A percentile compares a stretch with the other conserved stretches of the same genome.
These are phyloP conservation scores for Melanogrammus aeglefinus DNA, from an alignment of 2,797 vertebrate species.

Conservation along the genomic window DNA sequence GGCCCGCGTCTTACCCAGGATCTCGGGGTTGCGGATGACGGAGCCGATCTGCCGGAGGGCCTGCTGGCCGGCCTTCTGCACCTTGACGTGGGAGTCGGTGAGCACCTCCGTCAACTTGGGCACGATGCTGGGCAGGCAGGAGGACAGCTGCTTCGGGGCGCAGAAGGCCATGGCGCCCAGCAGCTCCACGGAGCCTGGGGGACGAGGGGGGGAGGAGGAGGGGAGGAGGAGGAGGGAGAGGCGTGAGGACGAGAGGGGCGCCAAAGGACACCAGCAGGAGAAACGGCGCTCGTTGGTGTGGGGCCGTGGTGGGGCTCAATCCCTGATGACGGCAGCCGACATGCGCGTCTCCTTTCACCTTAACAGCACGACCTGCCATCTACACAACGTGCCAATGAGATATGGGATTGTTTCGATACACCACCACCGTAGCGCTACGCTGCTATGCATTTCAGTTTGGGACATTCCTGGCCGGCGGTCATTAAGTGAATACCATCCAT, in stretches of 20 bases:
- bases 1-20: conserved; percentile 78
- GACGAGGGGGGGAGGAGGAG: not conserved
- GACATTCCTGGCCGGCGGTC: too few relatives aligned
- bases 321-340: not conserved
- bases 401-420: not conserved
- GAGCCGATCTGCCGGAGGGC: conserved; percentile 95
- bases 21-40: conserved; percentile 97
- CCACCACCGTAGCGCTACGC: too few relatives aligned
- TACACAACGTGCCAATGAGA: too few relatives aligned
- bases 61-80: conserved; percentile 97
- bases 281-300: not conserved
- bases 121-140: conserved; percentile 96
- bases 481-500: too few relatives aligned
- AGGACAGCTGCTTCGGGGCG: conserved; percentile 95
- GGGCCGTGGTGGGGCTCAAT: not conserved
- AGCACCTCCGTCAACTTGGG: conserved; percentile 97
- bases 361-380: not conserved
- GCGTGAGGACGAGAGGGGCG: not conserved
- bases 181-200: conserved; percentile 91
- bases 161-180: conserved; percentile 97
- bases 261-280: not conserved
- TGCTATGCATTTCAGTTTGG: too few relatives aligned
- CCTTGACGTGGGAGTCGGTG: conserved; percentile 97
- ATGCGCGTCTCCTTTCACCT: not conserved
- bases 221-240: too few relatives aligned